Evolutionary conservation across 2,888 invertebrate genomes (phyloP), one percentile per base, ranked within the genome.

Genomic region (Scaeva pyrastri): DNA sequence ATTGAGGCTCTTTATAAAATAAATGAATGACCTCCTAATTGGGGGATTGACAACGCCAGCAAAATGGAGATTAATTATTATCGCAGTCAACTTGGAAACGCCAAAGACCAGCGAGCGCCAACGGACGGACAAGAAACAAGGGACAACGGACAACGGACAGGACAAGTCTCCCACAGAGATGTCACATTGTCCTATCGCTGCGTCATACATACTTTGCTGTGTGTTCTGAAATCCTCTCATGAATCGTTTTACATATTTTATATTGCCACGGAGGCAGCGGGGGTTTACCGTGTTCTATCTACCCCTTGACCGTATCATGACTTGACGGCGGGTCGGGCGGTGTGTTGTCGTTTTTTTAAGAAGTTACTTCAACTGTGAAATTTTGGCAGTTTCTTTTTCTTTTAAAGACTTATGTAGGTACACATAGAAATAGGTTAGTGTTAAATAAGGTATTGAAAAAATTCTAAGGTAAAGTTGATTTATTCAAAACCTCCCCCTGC

Each of bases 11-110:
- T 88, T 88, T 87, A 84, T 88, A 78, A 88, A 88, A 88, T 88
- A 88, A 88, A 88, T 88, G 88, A 88, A 88, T 88, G 88, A 88
- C 88, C 88, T 83, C 88, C 88, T 88, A 88, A 88, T 88, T 88
- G 88, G 83, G 83, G 88, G 88, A 88, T 88, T 85, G 80, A 87
- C 80, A 88, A 82, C 76, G 88, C 88, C 88, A 88, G 84, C 11
- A 81, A 86, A 88, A 88, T 88, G 79, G 88, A 88, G 88, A 88
- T 88, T 88, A 88, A 88, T 88, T 88, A 88, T 88, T 81, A 78
- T 86, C 74, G 82, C 58, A 74, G 64, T 58, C 75, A 79, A 82
- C 66, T 66, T 64, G 77, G 79, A 45, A 70, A 62, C 60, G 43
- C 52, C 52, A 70, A 56, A 5, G 31, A 5, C 3, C 31, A 31